Evolutionary conservation across 2,113 vertebrate genomes (phyloP), one percentile per base, ranked within the genome.

Genomic region (Sylvietta virens): DNA sequence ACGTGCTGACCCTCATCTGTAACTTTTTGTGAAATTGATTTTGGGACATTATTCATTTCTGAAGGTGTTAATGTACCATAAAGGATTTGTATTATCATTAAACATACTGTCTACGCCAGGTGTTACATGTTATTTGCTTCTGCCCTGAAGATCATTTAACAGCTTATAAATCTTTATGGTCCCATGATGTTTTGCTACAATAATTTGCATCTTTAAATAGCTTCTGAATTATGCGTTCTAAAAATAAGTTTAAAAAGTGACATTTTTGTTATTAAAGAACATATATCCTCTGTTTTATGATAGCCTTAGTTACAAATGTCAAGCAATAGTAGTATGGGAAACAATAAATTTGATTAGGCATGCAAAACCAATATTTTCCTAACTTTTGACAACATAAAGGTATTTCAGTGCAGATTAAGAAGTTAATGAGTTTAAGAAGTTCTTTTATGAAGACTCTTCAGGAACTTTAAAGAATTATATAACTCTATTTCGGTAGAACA

Each of bases 11-110:
- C 96, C 96, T 98, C 97, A 98, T 98, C 94, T 96, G 83, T 97
- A 98, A 96, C 92, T 97, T 98, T 98, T 97, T 96, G 79, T 96
- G 93, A 82, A 94, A 95, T 73, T 95, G 94, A 97, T 97, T 95
- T 96, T 93, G 92, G 86, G 53, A 96, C 95, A 98, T 98, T 98
- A 97, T 40, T 98, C 97, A 97, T 98, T 98, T 97, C 93, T 97
- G 96, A 97, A 97, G 77, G 88, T 96, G 95, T 83, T 98, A 97
- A 98, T 98, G 97, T 97, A 97, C 97, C 97, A 96, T 97, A 97
- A 97, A 98, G 94, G 66, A 98, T 97, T 96, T 96, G 93, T 95
- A 94, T 97, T 97, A 96, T 96, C 87, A 8, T 97, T 98, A 97
- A 97, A 97, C 93, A 94, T 96, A 96, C 90, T 94, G 94, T 97